Conservation (phyloP, 2,888 invertebrate species). For the Sinopyrophorus schimmeli region DNA sequence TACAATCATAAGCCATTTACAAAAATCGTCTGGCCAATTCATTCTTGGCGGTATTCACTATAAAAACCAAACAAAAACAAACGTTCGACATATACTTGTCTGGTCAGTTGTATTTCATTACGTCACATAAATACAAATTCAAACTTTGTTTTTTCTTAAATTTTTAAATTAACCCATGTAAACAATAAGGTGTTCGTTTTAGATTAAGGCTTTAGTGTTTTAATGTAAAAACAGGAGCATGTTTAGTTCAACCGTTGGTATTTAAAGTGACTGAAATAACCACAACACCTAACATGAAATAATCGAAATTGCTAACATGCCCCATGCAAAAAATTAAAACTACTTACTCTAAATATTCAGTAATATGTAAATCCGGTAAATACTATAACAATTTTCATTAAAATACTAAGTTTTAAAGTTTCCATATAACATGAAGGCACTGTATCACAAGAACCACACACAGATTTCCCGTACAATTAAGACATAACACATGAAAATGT, state of each 20-base stretch:
- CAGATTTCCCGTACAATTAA: constrained; percentile 4
- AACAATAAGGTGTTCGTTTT: neutral
- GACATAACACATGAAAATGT: constrained; percentile 16
- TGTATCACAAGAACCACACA: constrained; percentile 11
- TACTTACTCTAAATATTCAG: constrained; percentile 9
- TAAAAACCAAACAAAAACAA: too few species aligned
- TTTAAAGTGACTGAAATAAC: constrained; percentile 10
- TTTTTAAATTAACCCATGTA: neutral
- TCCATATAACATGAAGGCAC: neutral
- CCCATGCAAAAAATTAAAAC: constrained; percentile 1
- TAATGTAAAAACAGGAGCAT: neutral
- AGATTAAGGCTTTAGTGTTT: neutral
- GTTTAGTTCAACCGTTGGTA: neutral
- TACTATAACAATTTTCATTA: constrained; percentile 2
- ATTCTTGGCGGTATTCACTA: constrained; percentile 10
- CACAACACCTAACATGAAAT: constrained; percentile 8
- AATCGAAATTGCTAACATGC: constrained; percentile 6
- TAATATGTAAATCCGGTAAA: neutral
- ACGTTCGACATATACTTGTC: too few species aligned
- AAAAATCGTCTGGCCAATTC: constrained; percentile 23
- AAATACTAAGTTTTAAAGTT: constrained; percentile 4
- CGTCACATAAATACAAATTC: constrained; percentile 26
- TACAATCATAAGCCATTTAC: constrained; percentile 28
- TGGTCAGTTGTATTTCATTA: constrained; percentile 19
- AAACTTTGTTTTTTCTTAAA: constrained; percentile 6